A percentile compares a stretch with the other conserved stretches of the same genome.
phyloP scores from a whole-genome alignment of 2,797 vertebrate genomes.

The Calcarius lapponicus region DNA sequence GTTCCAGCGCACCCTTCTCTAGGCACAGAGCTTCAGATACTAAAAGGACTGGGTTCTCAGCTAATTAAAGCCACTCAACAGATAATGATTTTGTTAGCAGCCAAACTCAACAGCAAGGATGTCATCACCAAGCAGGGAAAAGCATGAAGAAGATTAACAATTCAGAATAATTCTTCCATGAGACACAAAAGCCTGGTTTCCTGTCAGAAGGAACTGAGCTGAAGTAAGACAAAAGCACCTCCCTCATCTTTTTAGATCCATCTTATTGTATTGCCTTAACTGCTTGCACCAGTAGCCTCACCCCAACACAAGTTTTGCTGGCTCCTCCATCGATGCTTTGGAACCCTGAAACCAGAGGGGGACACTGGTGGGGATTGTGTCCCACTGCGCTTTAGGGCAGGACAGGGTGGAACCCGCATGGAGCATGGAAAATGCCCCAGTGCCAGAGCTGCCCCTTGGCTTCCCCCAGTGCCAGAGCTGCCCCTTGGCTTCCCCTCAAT shows the following conservation, averaged over 20 bases:
- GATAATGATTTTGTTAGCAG: slow-evolving; percentile 53
- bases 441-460: background rate
- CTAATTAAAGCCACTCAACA: background rate
- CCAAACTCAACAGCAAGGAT: background rate
- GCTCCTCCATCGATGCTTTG: background rate
- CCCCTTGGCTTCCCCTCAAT: rapidly evolving
- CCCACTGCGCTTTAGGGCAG: rapidly evolving
- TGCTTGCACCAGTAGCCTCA: background rate
- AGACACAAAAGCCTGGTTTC: slow-evolving; percentile 28
- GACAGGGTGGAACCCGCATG: background rate
- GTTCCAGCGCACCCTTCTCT: background rate
- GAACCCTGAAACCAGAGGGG: background rate
- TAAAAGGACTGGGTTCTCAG: background rate
- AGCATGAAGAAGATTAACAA: slow-evolving; percentile 29
- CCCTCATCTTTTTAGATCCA: background rate
- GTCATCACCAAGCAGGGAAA: slow-evolving; percentile 26
- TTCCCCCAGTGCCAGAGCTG: background rate
- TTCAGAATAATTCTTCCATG: slow-evolving; percentile 15
- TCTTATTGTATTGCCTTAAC: background rate
- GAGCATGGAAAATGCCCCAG: rapidly evolving
- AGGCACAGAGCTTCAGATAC: background rate
- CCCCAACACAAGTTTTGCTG: background rate
- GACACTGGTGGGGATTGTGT: background rate
- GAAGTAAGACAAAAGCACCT: slow-evolving; percentile 37
- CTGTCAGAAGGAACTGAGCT: slow-evolving; percentile 19